Evolutionary conservation across 2,888 invertebrate genomes (phyloP).

Genomic region (Plagodis dolabraria): DNA sequence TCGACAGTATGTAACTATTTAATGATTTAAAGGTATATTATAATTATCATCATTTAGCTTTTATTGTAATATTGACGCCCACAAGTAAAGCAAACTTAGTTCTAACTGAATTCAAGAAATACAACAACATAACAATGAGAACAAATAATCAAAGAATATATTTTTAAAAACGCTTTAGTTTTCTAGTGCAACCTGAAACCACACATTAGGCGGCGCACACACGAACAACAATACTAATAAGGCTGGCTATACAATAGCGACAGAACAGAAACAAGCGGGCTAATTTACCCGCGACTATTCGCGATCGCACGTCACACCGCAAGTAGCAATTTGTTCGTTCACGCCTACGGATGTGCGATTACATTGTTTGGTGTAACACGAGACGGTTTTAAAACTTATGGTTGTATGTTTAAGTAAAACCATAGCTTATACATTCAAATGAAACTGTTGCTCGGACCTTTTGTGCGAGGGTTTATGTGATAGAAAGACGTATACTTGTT

Average conservation of each 20-base stretch:
- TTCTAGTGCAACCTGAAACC: conserved; percentile 29
- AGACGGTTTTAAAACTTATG: neutral
- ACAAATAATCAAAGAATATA: neutral
- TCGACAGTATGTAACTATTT: no score
- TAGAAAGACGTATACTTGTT: no score
- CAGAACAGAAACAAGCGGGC: conserved; percentile 53
- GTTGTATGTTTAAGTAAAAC: no score
- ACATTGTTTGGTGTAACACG: conserved; percentile 24
- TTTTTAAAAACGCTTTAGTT: neutral
- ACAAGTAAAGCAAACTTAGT: no score
- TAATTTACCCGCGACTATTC: conserved; percentile 56
- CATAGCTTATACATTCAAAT: no score
- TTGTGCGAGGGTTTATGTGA: no score
- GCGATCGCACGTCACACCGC: conserved; percentile 54
- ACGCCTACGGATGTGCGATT: conserved; percentile 47
- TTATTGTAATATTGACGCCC: no score
- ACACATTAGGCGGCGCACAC: conserved; percentile 29
- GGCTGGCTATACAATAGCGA: conserved; percentile 35
- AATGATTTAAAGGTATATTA: no score
- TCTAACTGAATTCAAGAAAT: no score
- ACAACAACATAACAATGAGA: neutral
- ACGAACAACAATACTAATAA: conserved; percentile 26
- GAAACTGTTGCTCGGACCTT: no score
- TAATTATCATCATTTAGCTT: no score
- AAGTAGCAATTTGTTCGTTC: conserved; percentile 60